Conservation (phyloP, 1,140 invertebrate genomes). For the Tenebrio molitor region DNA sequence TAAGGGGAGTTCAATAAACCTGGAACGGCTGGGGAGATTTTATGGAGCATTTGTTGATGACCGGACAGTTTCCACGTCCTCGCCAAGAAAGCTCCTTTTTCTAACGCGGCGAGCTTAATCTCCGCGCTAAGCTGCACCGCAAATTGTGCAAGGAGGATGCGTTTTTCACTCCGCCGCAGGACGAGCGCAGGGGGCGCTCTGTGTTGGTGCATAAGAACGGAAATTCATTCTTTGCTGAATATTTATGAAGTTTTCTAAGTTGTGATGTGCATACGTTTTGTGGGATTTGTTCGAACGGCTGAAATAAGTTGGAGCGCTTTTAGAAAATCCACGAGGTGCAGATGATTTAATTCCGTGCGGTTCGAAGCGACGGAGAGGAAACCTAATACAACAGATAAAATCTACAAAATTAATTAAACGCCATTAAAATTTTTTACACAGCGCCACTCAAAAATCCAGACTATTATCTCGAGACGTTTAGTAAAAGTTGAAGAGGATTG, state of each 20-base stretch:
- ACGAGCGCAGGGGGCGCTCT: too few species aligned
- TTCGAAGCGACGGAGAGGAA: not conserved
- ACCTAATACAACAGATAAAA: not conserved
- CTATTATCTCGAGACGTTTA: not conserved
- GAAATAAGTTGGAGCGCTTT: slow-evolving; percentile 7
- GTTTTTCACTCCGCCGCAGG: too few species aligned
- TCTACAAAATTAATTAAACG: not conserved
- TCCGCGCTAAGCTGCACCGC: not conserved
- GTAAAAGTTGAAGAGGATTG: not conserved
- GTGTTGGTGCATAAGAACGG: slow-evolving; percentile 11
- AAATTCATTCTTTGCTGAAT: slow-evolving; percentile 18
- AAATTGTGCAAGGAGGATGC: not conserved
- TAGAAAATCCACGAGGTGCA: slow-evolving; percentile 11
- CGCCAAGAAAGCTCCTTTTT: slow-evolving; percentile 1
- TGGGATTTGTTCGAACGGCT: slow-evolving; percentile 10
- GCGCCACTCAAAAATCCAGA: not conserved
- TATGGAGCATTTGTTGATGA: slow-evolving; percentile 23
- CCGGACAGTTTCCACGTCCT: slow-evolving; percentile 21
- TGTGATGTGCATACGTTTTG: slow-evolving; percentile 29
- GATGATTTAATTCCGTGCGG: not conserved
- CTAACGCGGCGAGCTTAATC: not conserved
- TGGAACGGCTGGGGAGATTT: slow-evolving; percentile 17
- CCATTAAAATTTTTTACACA: not conserved
- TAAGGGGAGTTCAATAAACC: slow-evolving; percentile 37
- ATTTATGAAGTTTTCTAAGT: slow-evolving; percentile 15